Base-by-base conservation (phyloP, 1,140 invertebrate genomes). In the Theocolax elegans region DNA sequence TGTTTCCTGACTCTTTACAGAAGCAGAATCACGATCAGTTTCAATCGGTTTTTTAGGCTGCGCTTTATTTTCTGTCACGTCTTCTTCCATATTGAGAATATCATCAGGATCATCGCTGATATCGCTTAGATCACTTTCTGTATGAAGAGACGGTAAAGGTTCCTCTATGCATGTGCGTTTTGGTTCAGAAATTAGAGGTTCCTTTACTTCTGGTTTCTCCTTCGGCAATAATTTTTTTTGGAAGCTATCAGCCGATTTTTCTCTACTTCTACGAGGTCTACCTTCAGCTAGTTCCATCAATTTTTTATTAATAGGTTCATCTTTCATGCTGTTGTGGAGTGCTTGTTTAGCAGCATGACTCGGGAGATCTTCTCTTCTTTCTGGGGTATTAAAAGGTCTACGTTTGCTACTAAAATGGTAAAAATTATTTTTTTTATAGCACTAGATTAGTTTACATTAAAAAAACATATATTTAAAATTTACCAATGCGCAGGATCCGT, bases 81-180 rank as follows among this genome's bases (percentile, higher is more conserved):
- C 92, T 81, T 93, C 91, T 72, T 92, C 92, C 82, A 91, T 89
- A 73, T 94, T 92, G 1, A 94, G 85, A 77, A 95, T 94, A 73
- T 94, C 93, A 83, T 95, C 93, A 54, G 93, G 92, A 83, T 94
- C 93, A 78, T 94, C 93, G 78, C 93, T 94, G 38, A 95, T 94
- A 82, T 95, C 93, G 83, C 93, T 95, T 3, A 95, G 87, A 76
- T 94, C 92, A 75, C 93, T 92, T 66, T 89, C 89, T 8, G 90
- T 84, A 46, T 86, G 88, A 65, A 89, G 87, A 0, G 87, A 87
- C 60, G 88, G 87, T 29, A 87, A 72, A 51, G 90, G 87, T 66
- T 85, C 85, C 6, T 87, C 85, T 0, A 84, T 21, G 56, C 85
- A 86, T 1, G 79, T 49, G 65, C 86, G 83, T 63, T 89, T 89